Conservation (phyloP, 2,888 invertebrate genomes). For the Stictocephala bisonia region DNA sequence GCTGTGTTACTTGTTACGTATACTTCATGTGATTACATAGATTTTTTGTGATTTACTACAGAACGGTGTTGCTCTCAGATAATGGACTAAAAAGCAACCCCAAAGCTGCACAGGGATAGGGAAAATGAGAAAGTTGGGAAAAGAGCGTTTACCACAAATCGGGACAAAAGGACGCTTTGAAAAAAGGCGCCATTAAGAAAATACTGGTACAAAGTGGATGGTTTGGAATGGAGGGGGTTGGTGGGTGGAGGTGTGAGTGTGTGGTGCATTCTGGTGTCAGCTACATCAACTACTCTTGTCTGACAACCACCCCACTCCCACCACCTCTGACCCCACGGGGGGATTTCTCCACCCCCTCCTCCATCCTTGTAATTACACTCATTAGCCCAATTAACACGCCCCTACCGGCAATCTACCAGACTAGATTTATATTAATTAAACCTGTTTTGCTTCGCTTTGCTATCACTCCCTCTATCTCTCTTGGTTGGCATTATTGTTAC, state of each 20-base stretch:
- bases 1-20: too few relatives aligned
- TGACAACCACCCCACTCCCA: not conserved
- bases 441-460: slow-evolving; percentile 46
- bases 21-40: too few relatives aligned
- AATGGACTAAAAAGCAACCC: too few relatives aligned
- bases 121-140: slow-evolving; percentile 22
- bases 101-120: not conserved
- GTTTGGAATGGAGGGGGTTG: slow-evolving; percentile 15
- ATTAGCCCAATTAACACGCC: slow-evolving; percentile 54
- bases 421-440: slow-evolving; percentile 62
- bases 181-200: slow-evolving; percentile 35
- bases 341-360: slow-evolving; percentile 9
- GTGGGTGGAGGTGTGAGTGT: slow-evolving; percentile 28
- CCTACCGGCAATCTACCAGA: slow-evolving; percentile 46
- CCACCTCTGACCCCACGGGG: slow-evolving; percentile 5
- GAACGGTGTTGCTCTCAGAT: too few relatives aligned
- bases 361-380: slow-evolving; percentile 50
- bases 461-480: slow-evolving; percentile 42
- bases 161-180: slow-evolving; percentile 24
- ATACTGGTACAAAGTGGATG: slow-evolving; percentile 20
- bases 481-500: too few relatives aligned
- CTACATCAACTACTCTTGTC: slow-evolving; percentile 39
- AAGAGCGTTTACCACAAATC: slow-evolving; percentile 32
- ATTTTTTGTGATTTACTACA: too few relatives aligned
- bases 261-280: slow-evolving; percentile 30